Conservation (phyloP, 2,888 invertebrate species). For the Hypomecis punctinalis region DNA sequence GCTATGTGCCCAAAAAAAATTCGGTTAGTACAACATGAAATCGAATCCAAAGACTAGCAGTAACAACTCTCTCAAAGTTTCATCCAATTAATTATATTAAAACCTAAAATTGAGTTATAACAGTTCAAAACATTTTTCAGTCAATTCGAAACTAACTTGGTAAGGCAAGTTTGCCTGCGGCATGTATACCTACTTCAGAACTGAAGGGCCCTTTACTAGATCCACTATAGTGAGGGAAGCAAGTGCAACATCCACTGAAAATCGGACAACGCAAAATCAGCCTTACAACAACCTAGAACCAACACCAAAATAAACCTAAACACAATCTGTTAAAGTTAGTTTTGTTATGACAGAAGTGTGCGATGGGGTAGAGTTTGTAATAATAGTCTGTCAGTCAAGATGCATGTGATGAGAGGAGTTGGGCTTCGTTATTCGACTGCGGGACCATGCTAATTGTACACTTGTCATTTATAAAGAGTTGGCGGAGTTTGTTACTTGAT, state of each 20-base stretch:
- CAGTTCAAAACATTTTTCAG: constrained; percentile 41
- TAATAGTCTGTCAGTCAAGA: constrained; percentile 60
- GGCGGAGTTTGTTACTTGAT: constrained; percentile 40
- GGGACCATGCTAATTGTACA: constrained; percentile 72
- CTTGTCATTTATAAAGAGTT: constrained; percentile 59
- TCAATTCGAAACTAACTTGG: constrained; percentile 45
- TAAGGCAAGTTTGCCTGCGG: constrained; percentile 48
- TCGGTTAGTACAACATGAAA: no score
- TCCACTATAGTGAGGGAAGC: constrained; percentile 60
- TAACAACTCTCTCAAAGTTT: no score
- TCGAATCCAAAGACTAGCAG: no score
- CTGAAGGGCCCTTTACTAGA: constrained; percentile 60
- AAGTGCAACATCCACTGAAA: constrained; percentile 63
- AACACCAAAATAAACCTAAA: constrained; percentile 36
- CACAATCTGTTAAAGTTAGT: background rate
- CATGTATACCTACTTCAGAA: constrained; percentile 58
- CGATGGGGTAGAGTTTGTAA: constrained; percentile 51
- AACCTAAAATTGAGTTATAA: background rate
- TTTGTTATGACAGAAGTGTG: constrained; percentile 16
- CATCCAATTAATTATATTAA: no score
- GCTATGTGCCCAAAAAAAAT: no score
- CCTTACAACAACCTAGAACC: constrained; percentile 31
- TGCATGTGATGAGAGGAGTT: constrained; percentile 69
- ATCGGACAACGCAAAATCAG: constrained; percentile 42
- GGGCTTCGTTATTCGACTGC: constrained; percentile 73